Evolutionary conservation across 2,113 vertebrate genomes (phyloP).

Genomic region (Orthonyx spaldingii): DNA sequence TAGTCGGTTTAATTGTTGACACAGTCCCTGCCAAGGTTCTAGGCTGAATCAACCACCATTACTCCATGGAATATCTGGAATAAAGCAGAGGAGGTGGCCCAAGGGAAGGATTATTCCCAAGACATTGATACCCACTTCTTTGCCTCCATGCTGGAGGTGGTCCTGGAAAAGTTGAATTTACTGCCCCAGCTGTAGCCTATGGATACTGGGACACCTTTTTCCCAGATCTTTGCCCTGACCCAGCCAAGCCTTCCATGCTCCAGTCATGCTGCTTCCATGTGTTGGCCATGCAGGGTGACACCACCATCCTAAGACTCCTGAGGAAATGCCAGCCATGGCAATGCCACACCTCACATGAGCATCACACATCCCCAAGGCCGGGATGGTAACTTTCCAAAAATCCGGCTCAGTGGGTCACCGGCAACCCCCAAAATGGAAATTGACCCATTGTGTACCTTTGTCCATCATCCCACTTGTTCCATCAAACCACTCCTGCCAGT

Average conservation of each 20-base stretch:
- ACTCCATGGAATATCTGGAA: background rate
- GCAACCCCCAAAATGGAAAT: background rate
- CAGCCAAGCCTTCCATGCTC: background rate
- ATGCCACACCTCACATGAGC: background rate
- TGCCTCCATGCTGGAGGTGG: background rate
- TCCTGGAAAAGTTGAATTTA: background rate
- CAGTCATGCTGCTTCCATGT: background rate
- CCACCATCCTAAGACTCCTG: background rate
- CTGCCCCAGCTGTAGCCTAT: background rate
- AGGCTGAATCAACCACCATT: background rate
- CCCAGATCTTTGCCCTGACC: background rate
- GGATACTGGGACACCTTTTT: background rate
- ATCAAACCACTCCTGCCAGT: background rate
- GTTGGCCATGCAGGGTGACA: background rate
- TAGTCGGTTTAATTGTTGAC: background rate
- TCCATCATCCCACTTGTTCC: background rate
- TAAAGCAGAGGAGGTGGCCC: background rate
- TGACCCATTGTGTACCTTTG: accelerated
- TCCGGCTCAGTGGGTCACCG: background rate
- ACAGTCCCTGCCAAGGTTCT: background rate
- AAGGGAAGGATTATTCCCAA: background rate
- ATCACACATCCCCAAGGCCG: background rate
- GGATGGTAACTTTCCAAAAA: background rate
- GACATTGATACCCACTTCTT: background rate
- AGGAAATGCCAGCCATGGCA: constrained; percentile 22